These are phyloP conservation scores for Salvator merianae DNA, from an alignment of 2,113 vertebrate genomes.

Conservation along the genomic window DNA sequence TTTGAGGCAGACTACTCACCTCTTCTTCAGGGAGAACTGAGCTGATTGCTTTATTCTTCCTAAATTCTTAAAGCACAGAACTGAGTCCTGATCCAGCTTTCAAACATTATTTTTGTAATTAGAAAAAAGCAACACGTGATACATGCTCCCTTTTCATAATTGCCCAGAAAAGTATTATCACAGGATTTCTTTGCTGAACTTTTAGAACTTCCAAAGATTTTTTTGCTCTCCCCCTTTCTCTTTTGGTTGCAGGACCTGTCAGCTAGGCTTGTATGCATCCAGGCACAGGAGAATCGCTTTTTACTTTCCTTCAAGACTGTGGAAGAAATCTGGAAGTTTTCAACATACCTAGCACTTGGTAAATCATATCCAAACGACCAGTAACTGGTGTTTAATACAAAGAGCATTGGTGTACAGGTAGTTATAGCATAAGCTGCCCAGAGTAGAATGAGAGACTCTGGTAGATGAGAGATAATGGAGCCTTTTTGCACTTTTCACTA, in stretches of 20 bases:
- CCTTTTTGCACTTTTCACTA: background rate
- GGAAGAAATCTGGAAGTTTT: conserved; percentile 98
- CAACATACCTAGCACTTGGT: conserved; percentile 94
- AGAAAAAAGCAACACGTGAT: background rate
- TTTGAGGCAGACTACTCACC: background rate
- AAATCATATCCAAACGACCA: conserved; percentile 2
- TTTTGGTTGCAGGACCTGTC: conserved; percentile 85
- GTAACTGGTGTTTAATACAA: background rate
- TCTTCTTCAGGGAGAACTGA: background rate
- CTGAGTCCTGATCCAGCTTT: background rate
- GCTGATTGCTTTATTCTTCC: background rate
- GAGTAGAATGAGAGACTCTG: background rate
- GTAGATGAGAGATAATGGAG: background rate
- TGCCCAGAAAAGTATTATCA: background rate
- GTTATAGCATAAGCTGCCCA: background rate
- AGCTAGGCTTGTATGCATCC: conserved; percentile 88
- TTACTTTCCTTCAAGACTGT: conserved; percentile 94
- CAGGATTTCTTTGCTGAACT: background rate
- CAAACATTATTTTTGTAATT: background rate
- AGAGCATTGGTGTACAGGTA: background rate
- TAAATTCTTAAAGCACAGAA: background rate
- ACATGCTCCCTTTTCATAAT: background rate
- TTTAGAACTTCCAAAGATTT: accelerated
- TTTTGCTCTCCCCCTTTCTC: background rate
- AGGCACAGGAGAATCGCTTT: conserved; percentile 88